Evolutionary conservation across 2,113 vertebrate species (phyloP).

Genomic region (Sphyrna mokarran): DNA sequence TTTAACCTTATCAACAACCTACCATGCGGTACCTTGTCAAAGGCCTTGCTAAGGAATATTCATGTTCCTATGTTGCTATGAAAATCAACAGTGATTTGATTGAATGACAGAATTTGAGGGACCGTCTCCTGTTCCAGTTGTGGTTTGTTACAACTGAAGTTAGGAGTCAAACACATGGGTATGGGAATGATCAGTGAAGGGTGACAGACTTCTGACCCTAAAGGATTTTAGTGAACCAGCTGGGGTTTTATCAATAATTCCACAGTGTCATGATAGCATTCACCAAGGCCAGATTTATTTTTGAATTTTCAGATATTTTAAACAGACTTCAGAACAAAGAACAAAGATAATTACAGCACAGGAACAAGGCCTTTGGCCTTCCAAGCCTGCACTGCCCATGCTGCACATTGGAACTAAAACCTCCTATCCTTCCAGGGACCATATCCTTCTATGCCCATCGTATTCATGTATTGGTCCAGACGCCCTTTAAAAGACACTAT

Average conservation of each 20-base stretch:
- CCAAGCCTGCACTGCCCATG: too few species aligned
- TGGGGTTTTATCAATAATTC: background rate
- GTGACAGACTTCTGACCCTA: background rate
- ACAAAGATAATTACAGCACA: too few species aligned
- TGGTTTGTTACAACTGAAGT: background rate
- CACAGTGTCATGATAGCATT: background rate
- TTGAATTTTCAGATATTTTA: background rate
- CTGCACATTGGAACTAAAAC: too few species aligned
- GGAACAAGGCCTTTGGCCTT: too few species aligned
- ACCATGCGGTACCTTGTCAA: too few species aligned
- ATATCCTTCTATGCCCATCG: too few species aligned
- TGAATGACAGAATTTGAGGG: background rate
- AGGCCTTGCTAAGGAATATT: too few species aligned
- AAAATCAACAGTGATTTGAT: background rate
- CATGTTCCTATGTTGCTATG: background rate
- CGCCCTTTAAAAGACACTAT: too few species aligned
- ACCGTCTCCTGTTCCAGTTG: background rate
- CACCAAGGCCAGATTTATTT: background rate
- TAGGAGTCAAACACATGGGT: background rate
- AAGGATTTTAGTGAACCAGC: background rate
- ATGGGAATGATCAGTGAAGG: background rate
- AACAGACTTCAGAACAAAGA: background rate
- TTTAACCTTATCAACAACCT: too few species aligned
- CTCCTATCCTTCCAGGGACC: too few species aligned
- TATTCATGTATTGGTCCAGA: too few species aligned